These are phyloP conservation scores for Diglossa brunneiventris DNA, from an alignment of 2,113 vertebrate species.

Conservation along the genomic window DNA sequence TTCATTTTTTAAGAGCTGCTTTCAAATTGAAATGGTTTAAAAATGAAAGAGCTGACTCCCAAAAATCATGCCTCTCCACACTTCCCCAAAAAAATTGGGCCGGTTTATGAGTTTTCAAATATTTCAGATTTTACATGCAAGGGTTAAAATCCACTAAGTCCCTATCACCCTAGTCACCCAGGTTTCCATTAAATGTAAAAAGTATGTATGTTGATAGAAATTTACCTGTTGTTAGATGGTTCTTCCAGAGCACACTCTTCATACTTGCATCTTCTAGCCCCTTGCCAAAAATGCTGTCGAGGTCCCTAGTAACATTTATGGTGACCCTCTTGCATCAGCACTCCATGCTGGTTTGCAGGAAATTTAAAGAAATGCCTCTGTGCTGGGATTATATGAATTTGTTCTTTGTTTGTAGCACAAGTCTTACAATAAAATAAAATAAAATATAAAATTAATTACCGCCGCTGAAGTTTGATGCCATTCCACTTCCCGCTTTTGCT, in stretches of 20 bases:
- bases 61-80: rapidly evolving
- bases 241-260: neutral
- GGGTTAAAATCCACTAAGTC: neutral
- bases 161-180: neutral
- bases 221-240: neutral
- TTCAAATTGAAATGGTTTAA: neutral
- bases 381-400: neutral
- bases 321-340: neutral
- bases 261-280: neutral
- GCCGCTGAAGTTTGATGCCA: neutral
- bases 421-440: neutral
- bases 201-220: neutral
- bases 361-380: neutral
- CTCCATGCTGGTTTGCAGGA: neutral
- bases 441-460: constrained; percentile 10
- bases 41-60: rapidly evolving
- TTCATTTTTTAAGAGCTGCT: neutral
- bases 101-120: neutral
- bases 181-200: neutral
- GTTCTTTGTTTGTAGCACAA: neutral
- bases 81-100: rapidly evolving
- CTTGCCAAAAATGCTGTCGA: neutral
- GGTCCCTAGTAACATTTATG: neutral
- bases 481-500: neutral
- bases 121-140: neutral